These are phyloP conservation scores for Gila robusta DNA, from an alignment of 2,797 vertebrate genomes.

Conservation along the genomic window DNA sequence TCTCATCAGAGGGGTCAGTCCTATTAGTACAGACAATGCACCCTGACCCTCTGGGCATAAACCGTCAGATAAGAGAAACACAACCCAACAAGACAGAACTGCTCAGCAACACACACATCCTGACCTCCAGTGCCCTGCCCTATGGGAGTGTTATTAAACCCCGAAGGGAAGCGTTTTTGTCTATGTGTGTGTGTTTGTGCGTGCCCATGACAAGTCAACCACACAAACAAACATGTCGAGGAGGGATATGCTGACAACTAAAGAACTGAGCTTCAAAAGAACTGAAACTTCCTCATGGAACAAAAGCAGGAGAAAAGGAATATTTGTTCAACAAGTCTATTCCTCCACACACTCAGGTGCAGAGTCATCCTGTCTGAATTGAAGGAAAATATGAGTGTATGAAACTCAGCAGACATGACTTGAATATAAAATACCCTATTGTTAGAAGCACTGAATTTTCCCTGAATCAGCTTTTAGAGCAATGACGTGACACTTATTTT, in stretches of 20 bases:
- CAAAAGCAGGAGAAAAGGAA: not conserved
- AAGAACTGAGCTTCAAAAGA: not conserved
- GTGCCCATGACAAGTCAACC: constrained; percentile 39
- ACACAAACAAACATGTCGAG: constrained; percentile 45
- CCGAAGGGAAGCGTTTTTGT: constrained; percentile 36
- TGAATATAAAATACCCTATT: constrained; percentile 74
- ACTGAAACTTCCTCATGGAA: not conserved
- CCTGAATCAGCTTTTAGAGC: constrained; percentile 71
- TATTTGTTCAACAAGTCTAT: not conserved
- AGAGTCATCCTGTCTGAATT: constrained; percentile 67
- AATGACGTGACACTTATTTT: not conserved
- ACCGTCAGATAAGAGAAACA: constrained; percentile 33
- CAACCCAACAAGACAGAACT: constrained; percentile 52
- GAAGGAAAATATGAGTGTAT: constrained; percentile 72
- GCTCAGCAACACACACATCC: constrained; percentile 51
- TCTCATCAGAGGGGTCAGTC: constrained; percentile 59
- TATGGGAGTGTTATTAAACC: constrained; percentile 44
- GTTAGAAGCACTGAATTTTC: constrained; percentile 71
- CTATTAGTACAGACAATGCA: constrained; percentile 51
- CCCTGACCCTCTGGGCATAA: constrained; percentile 47
- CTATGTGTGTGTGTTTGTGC: constrained; percentile 35
- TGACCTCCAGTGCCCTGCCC: constrained; percentile 53
- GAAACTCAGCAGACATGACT: constrained; percentile 69
- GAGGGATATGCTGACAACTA: constrained; percentile 44
- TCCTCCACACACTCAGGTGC: constrained; percentile 60